Percentiles rank a stretch among this genome's conserved stretches.
Conservation (phyloP, 2,888 invertebrate genomes). For the Heteromurus nitidus region DNA sequence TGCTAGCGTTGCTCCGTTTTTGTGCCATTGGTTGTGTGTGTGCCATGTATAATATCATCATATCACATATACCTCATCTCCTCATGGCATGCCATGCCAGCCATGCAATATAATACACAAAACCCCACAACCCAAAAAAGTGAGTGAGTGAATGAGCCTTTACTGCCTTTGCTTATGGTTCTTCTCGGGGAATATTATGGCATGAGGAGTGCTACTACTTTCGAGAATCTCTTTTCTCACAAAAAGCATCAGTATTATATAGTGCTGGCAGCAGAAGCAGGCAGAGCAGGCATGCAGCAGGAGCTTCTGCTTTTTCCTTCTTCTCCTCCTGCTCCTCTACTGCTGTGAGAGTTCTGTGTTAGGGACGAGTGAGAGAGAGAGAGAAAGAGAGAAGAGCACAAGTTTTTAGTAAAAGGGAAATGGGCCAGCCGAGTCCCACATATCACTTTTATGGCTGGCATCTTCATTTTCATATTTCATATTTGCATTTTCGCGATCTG, state of each 20-base stretch:
- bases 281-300: constrained; percentile 49
- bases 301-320: constrained; percentile 46
- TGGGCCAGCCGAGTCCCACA: constrained; percentile 69
- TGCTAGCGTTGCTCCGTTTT: constrained; percentile 12
- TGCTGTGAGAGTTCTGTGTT: constrained; percentile 24
- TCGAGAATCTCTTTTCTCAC: constrained; percentile 40
- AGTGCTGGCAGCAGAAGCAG: constrained; percentile 50
- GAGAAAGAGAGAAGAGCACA: constrained; percentile 50
- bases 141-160: constrained; percentile 34
- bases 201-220: neutral
- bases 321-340: constrained; percentile 18
- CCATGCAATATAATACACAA: constrained; percentile 46
- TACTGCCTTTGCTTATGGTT: neutral
- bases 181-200: constrained; percentile 18
- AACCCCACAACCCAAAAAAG: constrained; percentile 27
- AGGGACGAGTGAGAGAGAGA: constrained; percentile 62
- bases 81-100: constrained; percentile 40
- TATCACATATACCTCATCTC: constrained; percentile 52
- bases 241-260: constrained; percentile 47
- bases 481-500: constrained; percentile 72
- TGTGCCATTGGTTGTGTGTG: constrained; percentile 7
- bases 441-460: constrained; percentile 72
- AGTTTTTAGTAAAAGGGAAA: constrained; percentile 66
- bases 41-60: constrained; percentile 51
- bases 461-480: constrained; percentile 72